Conservation (phyloP, 2,797 vertebrate genomes). For the Acropternis orthonyx region DNA sequence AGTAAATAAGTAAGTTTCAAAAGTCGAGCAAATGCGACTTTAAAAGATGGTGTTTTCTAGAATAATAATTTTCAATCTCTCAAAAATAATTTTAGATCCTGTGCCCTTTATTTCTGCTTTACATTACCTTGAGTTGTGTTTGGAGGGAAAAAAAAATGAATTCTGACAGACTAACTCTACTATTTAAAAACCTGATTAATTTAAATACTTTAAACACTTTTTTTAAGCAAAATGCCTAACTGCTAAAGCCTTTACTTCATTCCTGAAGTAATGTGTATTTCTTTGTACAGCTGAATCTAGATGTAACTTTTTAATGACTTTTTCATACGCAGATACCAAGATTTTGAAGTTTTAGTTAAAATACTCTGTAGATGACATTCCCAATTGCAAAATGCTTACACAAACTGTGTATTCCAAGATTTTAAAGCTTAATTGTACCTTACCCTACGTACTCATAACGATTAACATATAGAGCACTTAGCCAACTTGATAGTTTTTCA, state of each 20-base stretch:
- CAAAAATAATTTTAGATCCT: constrained; percentile 63
- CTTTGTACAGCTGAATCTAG: constrained; percentile 80
- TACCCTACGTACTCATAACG: constrained; percentile 71
- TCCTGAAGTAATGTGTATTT: constrained; percentile 75
- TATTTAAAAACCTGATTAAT: constrained; percentile 81
- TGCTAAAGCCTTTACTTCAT: constrained; percentile 74
- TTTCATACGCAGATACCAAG: constrained; percentile 74
- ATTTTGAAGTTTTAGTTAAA: constrained; percentile 79
- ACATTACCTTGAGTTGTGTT: constrained; percentile 67
- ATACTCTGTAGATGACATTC: constrained; percentile 79
- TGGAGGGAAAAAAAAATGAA: constrained; percentile 61
- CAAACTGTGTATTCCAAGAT: constrained; percentile 74
- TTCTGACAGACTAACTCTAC: constrained; percentile 75
- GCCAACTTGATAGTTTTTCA: constrained; percentile 71
- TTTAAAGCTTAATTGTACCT: constrained; percentile 78
- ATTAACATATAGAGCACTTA: constrained; percentile 81
- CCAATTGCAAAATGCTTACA: constrained; percentile 77
- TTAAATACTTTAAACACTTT: constrained; percentile 76
- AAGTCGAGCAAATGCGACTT: constrained; percentile 69
- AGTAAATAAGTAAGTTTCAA: constrained; percentile 67
- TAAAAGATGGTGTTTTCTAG: constrained; percentile 67
- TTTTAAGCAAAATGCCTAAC: constrained; percentile 74
- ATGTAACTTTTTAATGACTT: constrained; percentile 78
- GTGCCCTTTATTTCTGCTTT: constrained; percentile 74
- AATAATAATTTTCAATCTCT: constrained; percentile 46